A percentile compares a stretch with the other conserved stretches of the same genome.
phyloP scores from a whole-genome alignment of 2,113 vertebrate species.

The Scolopax mira region DNA sequence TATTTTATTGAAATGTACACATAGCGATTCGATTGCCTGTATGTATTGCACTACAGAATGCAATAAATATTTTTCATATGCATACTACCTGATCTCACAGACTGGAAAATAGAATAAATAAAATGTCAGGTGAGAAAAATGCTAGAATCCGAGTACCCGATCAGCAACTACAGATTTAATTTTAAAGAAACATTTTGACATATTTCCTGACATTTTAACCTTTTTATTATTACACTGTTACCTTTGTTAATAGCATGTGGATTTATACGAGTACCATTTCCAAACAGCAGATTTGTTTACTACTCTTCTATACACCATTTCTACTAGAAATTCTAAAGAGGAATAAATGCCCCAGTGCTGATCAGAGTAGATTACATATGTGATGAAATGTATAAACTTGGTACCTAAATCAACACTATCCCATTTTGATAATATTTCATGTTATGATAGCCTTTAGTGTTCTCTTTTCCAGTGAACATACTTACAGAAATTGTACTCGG shows the following conservation, averaged over 20 bases:
- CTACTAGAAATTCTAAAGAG: neutral
- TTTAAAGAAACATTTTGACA: constrained; percentile 15
- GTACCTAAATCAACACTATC: neutral
- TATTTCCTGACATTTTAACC: neutral
- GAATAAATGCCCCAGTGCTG: neutral
- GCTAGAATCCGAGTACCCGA: neutral
- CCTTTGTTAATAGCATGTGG: neutral
- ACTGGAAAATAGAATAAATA: neutral
- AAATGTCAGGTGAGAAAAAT: neutral
- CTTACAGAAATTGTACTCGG: neutral
- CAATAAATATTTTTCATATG: constrained; percentile 1
- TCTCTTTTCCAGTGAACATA: neutral
- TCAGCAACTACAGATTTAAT: neutral
- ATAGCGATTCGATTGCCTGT: neutral
- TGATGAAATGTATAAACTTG: neutral
- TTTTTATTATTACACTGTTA: neutral
- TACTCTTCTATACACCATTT: neutral
- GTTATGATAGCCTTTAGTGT: neutral
- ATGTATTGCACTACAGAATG: neutral
- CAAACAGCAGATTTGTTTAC: neutral
- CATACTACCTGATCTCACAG: neutral
- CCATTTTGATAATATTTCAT: neutral
- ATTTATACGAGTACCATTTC: neutral
- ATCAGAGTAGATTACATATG: neutral
- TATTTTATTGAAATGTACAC: constrained; percentile 21